Evolutionary conservation across 1,140 invertebrate genomes (phyloP).

Genomic region (Leptopilina boulardi): DNA sequence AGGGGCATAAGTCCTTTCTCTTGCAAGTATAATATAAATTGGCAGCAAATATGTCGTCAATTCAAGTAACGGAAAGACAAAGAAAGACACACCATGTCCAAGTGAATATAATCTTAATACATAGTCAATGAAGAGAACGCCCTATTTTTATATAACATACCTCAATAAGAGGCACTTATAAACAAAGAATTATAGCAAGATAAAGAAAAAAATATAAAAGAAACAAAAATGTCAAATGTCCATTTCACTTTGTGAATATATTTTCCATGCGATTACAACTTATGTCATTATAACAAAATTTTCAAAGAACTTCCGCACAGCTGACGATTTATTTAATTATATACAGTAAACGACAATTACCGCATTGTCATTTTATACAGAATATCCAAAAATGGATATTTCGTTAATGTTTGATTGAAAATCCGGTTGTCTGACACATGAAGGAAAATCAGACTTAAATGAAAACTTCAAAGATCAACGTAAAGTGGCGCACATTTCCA

Average conservation of each 20-base stretch:
- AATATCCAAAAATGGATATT: too few species aligned
- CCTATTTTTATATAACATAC: not conserved
- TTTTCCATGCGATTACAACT: not conserved
- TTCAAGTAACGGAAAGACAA: not conserved
- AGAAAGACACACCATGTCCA: not conserved
- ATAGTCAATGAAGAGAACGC: conserved; percentile 4
- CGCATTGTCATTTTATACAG: too few species aligned
- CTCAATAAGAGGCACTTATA: not conserved
- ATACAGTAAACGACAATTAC: not conserved
- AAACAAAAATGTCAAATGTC: not conserved
- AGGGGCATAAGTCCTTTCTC: not conserved
- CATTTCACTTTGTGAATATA: not conserved
- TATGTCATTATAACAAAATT: not conserved
- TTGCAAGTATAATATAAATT: not conserved
- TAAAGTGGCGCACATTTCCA: too few species aligned
- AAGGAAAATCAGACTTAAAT: too few species aligned
- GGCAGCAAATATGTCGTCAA: too few species aligned
- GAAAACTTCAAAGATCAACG: too few species aligned
- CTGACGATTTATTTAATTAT: not conserved
- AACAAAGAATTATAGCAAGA: too few species aligned
- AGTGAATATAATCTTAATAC: conserved; percentile 5
- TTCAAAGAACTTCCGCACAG: not conserved
- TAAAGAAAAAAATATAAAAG: not conserved
- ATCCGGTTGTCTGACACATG: too few species aligned
- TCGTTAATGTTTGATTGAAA: too few species aligned